Conservation (phyloP, 2,888 invertebrate genomes). For the Hirtodrosophila alboralis region DNA sequence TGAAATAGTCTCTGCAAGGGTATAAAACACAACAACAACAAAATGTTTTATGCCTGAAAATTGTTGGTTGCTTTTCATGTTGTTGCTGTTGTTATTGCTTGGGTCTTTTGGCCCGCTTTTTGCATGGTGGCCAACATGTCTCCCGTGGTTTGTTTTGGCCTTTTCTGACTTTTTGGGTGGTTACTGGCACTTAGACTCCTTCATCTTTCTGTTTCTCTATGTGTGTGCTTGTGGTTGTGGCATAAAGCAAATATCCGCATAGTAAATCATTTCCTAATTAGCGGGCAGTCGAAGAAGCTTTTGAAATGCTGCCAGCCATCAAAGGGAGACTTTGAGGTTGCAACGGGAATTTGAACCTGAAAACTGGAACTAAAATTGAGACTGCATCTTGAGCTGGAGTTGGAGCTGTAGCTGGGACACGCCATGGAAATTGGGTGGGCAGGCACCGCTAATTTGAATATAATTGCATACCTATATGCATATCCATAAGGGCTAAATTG, state of each 20-base stretch:
- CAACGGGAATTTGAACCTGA: conserved; percentile 27
- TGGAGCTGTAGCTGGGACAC: conserved; percentile 13
- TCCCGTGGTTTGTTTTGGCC: conserved; percentile 69
- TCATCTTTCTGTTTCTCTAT: conserved; percentile 2
- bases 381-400: conserved; percentile 11
- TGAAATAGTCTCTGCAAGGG: background rate
- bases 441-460: conserved; percentile 72
- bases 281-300: conserved; percentile 48
- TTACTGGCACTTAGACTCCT: conserved; percentile 45
- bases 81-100: conserved; percentile 42
- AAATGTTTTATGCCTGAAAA: conserved; percentile 73
- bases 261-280: conserved; percentile 79
- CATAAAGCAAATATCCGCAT: conserved; percentile 58
- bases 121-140: conserved; percentile 77
- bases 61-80: conserved; percentile 59
- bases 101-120: conserved; percentile 46
- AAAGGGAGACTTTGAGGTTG: conserved; percentile 8
- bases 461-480: conserved; percentile 57
- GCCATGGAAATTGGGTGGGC: conserved; percentile 54
- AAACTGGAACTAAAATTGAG: conserved; percentile 16
- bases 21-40: conserved; percentile 37
- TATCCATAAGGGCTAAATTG: conserved; percentile 17
- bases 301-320: conserved; percentile 31
- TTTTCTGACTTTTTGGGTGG: conserved; percentile 60
- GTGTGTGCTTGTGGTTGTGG: conserved; percentile 29